Percentiles rank a stretch among this genome's conserved stretches.
Conservation (phyloP, 2,113 vertebrate genomes). For the Dromiciops gliroides region DNA sequence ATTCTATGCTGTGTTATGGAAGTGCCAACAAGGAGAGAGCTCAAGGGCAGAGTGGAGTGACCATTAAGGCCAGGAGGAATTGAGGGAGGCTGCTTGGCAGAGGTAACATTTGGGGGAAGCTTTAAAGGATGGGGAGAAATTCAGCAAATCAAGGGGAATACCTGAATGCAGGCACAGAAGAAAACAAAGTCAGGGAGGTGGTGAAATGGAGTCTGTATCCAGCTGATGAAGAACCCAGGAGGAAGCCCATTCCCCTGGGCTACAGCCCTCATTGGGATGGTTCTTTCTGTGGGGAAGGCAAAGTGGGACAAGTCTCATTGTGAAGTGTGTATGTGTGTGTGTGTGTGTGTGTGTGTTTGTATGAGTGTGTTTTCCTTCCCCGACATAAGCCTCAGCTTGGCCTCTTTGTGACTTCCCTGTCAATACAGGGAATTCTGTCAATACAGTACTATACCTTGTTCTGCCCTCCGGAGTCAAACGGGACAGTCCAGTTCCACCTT, state of each 20-base stretch:
- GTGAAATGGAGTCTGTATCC: neutral
- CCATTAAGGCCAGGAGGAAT: too few relatives aligned
- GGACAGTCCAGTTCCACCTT: too few relatives aligned
- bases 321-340: neutral
- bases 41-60: too few relatives aligned
- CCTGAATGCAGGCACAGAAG: neutral
- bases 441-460: neutral
- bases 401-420: neutral
- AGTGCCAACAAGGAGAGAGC: too few relatives aligned
- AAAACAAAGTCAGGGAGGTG: neutral
- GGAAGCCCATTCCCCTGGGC: neutral
- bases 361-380: neutral
- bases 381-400: neutral
- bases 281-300: too few relatives aligned
- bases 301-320: neutral
- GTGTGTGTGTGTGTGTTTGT: too few relatives aligned
- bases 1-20: too few relatives aligned
- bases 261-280: neutral
- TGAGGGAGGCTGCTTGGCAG: neutral
- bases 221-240: neutral
- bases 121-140: neutral
- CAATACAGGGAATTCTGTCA: too few relatives aligned
- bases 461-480: neutral
- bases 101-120: neutral
- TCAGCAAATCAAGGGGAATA: neutral